Percentiles rank a stretch among this genome's conserved stretches.
Conservation (phyloP, 1,140 invertebrate species). For the Temnothorax curvispinosus region DNA sequence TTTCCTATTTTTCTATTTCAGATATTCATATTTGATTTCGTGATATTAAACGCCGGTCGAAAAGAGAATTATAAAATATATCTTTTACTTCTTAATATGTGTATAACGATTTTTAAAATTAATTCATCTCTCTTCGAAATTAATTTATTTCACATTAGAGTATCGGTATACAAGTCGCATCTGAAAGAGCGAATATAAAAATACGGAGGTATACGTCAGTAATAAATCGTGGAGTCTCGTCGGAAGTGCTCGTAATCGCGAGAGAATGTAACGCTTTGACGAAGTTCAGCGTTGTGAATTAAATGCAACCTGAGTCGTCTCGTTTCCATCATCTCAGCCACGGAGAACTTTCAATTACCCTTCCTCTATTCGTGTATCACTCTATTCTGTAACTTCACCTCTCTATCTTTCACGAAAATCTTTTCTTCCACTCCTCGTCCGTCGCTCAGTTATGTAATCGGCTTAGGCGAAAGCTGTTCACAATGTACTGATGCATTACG, state of each 20-base stretch:
- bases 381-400: constrained; percentile 42
- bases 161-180: not conserved
- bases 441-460: constrained; percentile 53
- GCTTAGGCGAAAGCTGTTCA: constrained; percentile 58
- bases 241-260: not conserved
- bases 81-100: not conserved
- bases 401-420: constrained; percentile 36
- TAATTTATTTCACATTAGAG: not conserved
- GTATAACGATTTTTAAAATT: not conserved
- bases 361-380: constrained; percentile 28
- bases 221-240: not conserved
- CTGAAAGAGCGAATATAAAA: not conserved
- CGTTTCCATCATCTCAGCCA: constrained; percentile 24
- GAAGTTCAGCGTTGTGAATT: constrained; percentile 35
- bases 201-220: not conserved
- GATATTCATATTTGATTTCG: not conserved
- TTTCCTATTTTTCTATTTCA: not conserved
- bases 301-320: constrained; percentile 38
- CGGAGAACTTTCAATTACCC: constrained; percentile 71
- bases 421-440: constrained; percentile 7
- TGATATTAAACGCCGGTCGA: not conserved
- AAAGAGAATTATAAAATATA: not conserved
- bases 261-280: constrained; percentile 31
- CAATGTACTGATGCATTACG: not conserved
- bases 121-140: not conserved